Base-by-base conservation (phyloP, 2,113 vertebrate genomes). In the Amphiprion percula region DNA sequence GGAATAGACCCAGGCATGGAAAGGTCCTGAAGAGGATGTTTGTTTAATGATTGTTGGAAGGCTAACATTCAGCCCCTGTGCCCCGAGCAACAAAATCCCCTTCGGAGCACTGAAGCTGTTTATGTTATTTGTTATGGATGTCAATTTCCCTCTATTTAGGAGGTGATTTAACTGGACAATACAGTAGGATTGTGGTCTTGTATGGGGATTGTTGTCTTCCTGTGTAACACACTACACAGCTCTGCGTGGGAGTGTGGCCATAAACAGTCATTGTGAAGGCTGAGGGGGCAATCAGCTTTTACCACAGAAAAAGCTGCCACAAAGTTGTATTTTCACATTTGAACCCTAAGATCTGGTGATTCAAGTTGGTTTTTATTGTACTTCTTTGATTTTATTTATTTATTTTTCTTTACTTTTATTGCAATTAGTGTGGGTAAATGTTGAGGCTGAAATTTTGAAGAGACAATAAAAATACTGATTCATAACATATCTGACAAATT, bases 41-140 rank as follows among this genome's bases (percentile, higher is more conserved):
- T 91, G 89, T 86, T 91, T 91, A 90, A 89, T 86, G 90, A 92
- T 89, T 92, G 90, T 86, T 90, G 90, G 89, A 93, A 68, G 85
- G 84, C 76, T 72, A 85, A 83, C 90, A 79, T 87, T 89, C 78
- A 79, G 58, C 68, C 79, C 33, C 72, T 15, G 76, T 53, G 62
- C 74, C 64, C 85, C 41, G 59, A 88, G 91, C 83, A 86, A 89
- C 77, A 85, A 85, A 92, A 89, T 80, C 86, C 84, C 81, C 85
- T 70, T 79, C 28, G 41, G 85, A 78, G 79, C 80, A 66, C 64
- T 68, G 68, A 78, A 82, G 72, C 65, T 89, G 87, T 90, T 91
- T 91, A 91, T 88, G 74, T 88, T 90, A 87, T 91, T 90, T 88
- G 84, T 91, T 92, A 87, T 84, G 68, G 84, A 87, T 83, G 89